Evolutionary conservation across 2,113 vertebrate genomes (phyloP).

Genomic region (Gambusia holbrooki): DNA sequence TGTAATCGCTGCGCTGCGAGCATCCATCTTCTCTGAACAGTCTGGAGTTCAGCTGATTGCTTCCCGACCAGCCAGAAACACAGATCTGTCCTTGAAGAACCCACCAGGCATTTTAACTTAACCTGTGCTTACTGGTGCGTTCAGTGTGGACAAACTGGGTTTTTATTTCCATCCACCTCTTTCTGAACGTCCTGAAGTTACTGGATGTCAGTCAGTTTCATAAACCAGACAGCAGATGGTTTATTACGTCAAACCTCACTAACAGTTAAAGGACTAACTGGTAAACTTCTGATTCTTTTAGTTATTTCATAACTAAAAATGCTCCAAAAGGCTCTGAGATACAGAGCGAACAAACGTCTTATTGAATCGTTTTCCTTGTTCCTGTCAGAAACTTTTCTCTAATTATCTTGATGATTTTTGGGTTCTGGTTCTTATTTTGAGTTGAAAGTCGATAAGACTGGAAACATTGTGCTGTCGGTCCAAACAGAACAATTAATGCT

Average conservation of each 20-base stretch:
- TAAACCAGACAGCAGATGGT: neutral
- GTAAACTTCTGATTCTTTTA: neutral
- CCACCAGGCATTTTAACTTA: conserved; percentile 36
- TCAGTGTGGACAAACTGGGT: conserved; percentile 19
- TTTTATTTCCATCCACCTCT: neutral
- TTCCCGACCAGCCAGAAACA: neutral
- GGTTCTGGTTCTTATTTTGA: neutral
- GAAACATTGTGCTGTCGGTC: too few relatives aligned
- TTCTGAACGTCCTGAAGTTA: conserved; percentile 27
- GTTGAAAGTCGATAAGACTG: too few relatives aligned
- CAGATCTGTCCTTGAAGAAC: conserved; percentile 21
- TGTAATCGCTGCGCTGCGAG: neutral
- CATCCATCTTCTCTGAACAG: conserved; percentile 23
- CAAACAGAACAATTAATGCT: too few relatives aligned
- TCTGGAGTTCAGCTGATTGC: neutral
- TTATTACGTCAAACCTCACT: neutral
- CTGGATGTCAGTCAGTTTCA: conserved; percentile 20
- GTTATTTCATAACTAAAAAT: neutral
- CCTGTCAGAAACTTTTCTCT: neutral
- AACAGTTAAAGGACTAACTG: neutral
- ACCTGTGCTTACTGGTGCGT: neutral
- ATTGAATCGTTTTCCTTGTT: too few relatives aligned
- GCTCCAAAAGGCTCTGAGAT: neutral
- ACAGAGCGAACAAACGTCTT: too few relatives aligned
- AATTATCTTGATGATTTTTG: neutral